phyloP scores from a whole-genome alignment of 2,797 vertebrate species.

The Phrynocephalus guinanensis region DNA sequence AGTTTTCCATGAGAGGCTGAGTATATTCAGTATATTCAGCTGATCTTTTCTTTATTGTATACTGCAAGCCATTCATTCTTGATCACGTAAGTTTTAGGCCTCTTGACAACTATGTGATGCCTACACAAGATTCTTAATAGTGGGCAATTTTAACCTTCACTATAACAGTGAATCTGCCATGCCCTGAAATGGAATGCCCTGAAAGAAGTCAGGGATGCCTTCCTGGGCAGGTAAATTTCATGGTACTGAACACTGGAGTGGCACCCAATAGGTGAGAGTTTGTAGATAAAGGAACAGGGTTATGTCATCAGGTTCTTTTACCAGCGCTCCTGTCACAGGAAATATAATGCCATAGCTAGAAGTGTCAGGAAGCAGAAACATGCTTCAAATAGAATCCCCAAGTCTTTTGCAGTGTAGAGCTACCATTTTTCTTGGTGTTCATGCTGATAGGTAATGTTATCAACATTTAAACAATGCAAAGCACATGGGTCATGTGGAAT shows the following conservation, averaged over 20 bases:
- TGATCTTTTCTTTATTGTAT: slow-evolving; percentile 61
- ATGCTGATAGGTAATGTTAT: background rate
- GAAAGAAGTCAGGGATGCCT: background rate
- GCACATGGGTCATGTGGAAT: background rate
- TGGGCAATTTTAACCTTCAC: slow-evolving; percentile 66
- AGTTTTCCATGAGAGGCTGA: slow-evolving; percentile 15
- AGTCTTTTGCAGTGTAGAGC: background rate
- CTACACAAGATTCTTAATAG: slow-evolving; percentile 46
- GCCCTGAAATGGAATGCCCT: background rate
- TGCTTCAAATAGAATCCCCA: background rate
- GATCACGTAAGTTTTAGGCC: slow-evolving; percentile 61
- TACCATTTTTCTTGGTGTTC: background rate
- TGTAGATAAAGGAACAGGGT: background rate
- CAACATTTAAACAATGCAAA: background rate
- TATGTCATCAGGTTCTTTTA: background rate
- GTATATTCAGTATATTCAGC: slow-evolving; percentile 53
- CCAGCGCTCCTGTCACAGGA: background rate
- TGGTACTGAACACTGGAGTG: background rate
- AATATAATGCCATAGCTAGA: too few relatives aligned
- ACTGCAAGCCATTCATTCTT: slow-evolving; percentile 45
- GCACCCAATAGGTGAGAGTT: background rate
- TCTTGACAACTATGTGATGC: slow-evolving; percentile 55
- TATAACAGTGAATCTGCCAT: slow-evolving; percentile 64
- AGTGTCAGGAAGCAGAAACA: too few relatives aligned
- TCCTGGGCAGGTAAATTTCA: background rate